These are phyloP conservation scores for Vultur gryphus DNA, from an alignment of 2,797 vertebrate species.

Conservation along the genomic window DNA sequence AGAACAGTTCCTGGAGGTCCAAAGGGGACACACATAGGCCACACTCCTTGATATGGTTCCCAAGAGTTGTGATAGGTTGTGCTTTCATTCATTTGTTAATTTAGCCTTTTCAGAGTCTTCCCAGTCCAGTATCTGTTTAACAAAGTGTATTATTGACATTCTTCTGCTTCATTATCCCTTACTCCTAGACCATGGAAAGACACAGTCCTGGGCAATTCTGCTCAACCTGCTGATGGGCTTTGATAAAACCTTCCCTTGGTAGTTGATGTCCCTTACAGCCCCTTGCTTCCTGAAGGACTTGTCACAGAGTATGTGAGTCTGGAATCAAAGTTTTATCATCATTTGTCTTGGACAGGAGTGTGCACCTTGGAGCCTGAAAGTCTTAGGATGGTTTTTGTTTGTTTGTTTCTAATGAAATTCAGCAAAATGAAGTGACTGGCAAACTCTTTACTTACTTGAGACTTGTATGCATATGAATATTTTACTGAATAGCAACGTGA, in stretches of 20 bases:
- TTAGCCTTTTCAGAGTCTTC: background rate
- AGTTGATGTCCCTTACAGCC: background rate
- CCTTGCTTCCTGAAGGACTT: background rate
- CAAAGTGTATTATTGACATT: background rate
- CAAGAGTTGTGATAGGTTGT: background rate
- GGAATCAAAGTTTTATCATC: background rate
- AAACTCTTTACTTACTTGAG: background rate
- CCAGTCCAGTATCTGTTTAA: background rate
- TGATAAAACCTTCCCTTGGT: background rate
- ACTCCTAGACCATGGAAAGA: background rate
- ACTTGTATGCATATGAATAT: background rate
- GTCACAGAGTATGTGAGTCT: background rate
- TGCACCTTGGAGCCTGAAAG: background rate
- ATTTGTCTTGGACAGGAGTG: background rate
- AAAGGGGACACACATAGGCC: background rate
- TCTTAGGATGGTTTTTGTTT: background rate
- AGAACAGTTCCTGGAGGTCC: background rate
- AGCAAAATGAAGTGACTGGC: background rate
- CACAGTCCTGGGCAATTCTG: background rate
- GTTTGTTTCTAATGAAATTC: background rate
- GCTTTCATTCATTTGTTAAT: background rate
- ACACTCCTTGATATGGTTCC: rapidly evolving
- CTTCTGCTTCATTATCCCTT: background rate
- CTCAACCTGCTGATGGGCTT: background rate
- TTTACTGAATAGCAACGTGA: background rate